Conservation (phyloP, 1,140 invertebrate species). For the Stenopsyche tienmushanensis region DNA sequence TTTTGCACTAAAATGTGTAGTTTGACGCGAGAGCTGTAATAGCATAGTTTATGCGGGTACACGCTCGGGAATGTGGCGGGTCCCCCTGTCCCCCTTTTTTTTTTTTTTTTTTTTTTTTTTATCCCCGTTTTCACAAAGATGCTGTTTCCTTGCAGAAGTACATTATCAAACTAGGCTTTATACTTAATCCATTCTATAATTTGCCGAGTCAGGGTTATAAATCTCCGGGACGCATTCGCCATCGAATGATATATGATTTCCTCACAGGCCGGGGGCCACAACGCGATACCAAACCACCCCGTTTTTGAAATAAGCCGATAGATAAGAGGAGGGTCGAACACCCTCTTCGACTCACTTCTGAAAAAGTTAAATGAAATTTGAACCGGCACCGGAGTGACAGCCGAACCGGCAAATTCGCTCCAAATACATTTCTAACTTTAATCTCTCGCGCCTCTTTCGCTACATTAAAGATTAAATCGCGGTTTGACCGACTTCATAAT, state of each 20-base stretch:
- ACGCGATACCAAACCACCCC: constrained; percentile 1
- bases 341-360: background rate
- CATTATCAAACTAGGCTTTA: constrained; percentile 22
- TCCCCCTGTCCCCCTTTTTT: too few relatives aligned
- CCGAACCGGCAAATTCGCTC: constrained; percentile 14
- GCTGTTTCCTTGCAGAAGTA: constrained; percentile 2
- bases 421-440: constrained; percentile 19
- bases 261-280: background rate
- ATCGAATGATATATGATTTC: constrained; percentile 29
- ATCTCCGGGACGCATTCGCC: constrained; percentile 29
- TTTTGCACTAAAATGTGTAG: too few relatives aligned
- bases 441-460: constrained; percentile 2
- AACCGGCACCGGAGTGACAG: constrained; percentile 14
- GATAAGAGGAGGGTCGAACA: background rate
- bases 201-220: constrained; percentile 34
- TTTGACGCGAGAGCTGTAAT: too few relatives aligned
- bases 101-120: too few relatives aligned
- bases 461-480: constrained; percentile 8
- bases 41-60: too few relatives aligned
- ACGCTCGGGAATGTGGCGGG: too few relatives aligned
- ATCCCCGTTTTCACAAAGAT: background rate
- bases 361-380: constrained; percentile 39
- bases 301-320: constrained; percentile 25
- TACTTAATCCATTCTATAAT: constrained; percentile 34
- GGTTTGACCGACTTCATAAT: constrained; percentile 15